Conservation (phyloP, 1,140 invertebrate species). For the Drosophila melanogaster region Release_6_plus_ISO1_MT NT_037436.4:20814001-20814500, state of each 20-base stretch:
- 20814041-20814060: conserved; percentile 58
- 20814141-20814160: conserved; percentile 31
- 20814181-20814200: conserved; percentile 90
- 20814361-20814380: conserved; percentile 86
- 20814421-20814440: conserved; percentile 82
- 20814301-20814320: conserved; percentile 87
- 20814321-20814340: conserved; percentile 88
- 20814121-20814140: conserved; percentile 8
- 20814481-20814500: conserved; percentile 84
- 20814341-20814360: conserved; percentile 88
- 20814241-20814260: conserved; percentile 87
- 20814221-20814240: conserved; percentile 88
- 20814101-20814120: conserved; percentile 48
- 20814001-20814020: conserved; percentile 47
- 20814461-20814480: conserved; percentile 80
- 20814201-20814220: conserved; percentile 86
- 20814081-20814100: conserved; percentile 37
- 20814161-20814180: conserved; percentile 92
- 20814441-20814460: conserved; percentile 46
- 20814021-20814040: conserved; percentile 44
- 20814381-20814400: conserved; percentile 86
- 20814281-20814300: conserved; percentile 86
- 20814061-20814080: conserved; percentile 67
- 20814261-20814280: conserved; percentile 86
- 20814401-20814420: conserved; percentile 85